Base-by-base conservation (phyloP, 2,888 invertebrate species). In the Drosophila paranaensis region DNA sequence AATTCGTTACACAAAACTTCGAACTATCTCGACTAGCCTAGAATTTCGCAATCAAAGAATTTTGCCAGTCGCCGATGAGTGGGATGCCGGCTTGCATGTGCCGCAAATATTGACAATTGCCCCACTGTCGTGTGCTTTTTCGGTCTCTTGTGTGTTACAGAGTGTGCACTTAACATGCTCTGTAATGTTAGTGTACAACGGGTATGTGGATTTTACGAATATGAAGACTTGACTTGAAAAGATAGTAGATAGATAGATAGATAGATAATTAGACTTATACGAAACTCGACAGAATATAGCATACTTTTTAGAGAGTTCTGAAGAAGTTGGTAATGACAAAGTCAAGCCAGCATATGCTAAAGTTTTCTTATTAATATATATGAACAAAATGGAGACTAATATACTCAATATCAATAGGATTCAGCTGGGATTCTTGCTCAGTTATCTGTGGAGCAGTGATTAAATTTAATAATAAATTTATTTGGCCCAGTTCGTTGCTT, bases 1-100 rank as follows among this genome's bases (percentile, higher is more conserved):
- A 87, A 79, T 84, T 78, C 82, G 85, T 82, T 89, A 82, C 88
- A 88, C 80, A 84, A 88, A 84, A 78, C 76, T 79, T 66, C 81
- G 70, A 61, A 79, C 79, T 76, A 69, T 74, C 50, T 50, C 74
- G 76, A 62, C 79, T 75, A 71, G 71, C 79, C 75, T 61, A 68
- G 67, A 66, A 66, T 42, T 48, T 33, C 8, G 88, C 76, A 68
- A 84, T 87, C 79, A 71, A 82, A 74, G 86, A 85, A 79, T 84
- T 81, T 76, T 81, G 73, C 73, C 71, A 68, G 65, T 57, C 30
- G 48, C 60, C 71, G 60, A 60, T 88, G 88, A 81, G 72, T 76
- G 63, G 37, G 71, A 71, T 66, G 64, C 74, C 64, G 33, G 60
- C 63, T 74, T 88, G 86, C 83, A 88, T 86, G 75, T 82, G 86